Percentiles rank a stretch among this genome's conserved stretches.
Conservation (phyloP, 2,797 vertebrate species). For the Rhinichthys osculus region DNA sequence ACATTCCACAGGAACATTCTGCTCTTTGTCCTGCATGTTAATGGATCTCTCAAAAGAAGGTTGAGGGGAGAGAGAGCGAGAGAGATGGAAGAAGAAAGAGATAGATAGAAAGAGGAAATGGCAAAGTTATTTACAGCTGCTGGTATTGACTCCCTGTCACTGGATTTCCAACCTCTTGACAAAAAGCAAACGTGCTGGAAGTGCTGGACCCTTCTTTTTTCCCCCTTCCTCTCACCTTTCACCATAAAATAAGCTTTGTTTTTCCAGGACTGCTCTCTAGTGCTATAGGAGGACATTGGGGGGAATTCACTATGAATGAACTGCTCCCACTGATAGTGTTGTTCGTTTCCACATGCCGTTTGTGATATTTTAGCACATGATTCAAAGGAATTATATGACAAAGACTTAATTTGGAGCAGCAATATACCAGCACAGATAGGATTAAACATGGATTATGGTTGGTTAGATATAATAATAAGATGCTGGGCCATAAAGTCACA, state of each 20-base stretch:
- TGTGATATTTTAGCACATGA: not conserved
- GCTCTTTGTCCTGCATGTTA: conserved; percentile 43
- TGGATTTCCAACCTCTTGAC: conserved; percentile 48
- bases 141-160: conserved; percentile 46
- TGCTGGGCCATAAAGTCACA: not conserved
- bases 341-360: not conserved
- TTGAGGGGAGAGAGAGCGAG: not conserved
- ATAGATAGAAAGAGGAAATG: conserved; percentile 32
- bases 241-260: conserved; percentile 22
- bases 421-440: not conserved
- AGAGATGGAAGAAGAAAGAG: conserved; percentile 23
- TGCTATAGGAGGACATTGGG: not conserved
- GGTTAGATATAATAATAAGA: not conserved
- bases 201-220: not conserved
- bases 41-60: conserved; percentile 31
- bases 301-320: not conserved
- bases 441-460: not conserved
- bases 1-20: conserved; percentile 32
- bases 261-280: not conserved
- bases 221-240: not conserved
- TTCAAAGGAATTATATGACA: not conserved
- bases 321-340: not conserved
- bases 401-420: not conserved
- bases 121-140: conserved; percentile 47
- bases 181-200: conserved; percentile 24